Conservation (phyloP, 2,113 vertebrate species). For the Platichthys flesus region DNA sequence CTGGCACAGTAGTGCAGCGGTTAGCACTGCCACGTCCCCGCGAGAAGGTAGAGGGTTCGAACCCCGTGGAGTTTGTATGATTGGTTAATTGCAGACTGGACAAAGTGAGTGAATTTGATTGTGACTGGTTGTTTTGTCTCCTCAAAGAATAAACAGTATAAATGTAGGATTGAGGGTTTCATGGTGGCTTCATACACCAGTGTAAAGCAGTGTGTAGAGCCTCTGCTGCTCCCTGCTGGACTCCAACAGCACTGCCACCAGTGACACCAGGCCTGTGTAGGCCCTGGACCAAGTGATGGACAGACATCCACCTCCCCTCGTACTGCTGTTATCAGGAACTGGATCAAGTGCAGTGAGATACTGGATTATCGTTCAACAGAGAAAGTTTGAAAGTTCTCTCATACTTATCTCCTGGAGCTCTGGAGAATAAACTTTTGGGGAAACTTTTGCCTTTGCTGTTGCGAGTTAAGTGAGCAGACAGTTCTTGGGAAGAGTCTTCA, state of each 20-base stretch:
- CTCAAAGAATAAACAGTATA: too few relatives aligned
- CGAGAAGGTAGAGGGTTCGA: too few relatives aligned
- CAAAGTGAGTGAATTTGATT: too few relatives aligned
- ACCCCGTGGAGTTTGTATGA: too few relatives aligned
- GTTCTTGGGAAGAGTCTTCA: neutral
- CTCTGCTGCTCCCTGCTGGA: conserved; percentile 57
- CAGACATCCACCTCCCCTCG: too few relatives aligned
- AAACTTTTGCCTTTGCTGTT: neutral
- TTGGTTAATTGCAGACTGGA: too few relatives aligned
- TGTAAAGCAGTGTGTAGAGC: neutral
- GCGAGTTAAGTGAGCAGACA: neutral
- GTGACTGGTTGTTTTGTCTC: too few relatives aligned
- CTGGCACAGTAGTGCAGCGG: too few relatives aligned
- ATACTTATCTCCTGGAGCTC: neutral
- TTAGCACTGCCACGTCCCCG: too few relatives aligned
- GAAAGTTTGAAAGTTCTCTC: neutral
- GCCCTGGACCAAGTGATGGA: neutral
- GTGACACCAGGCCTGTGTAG: neutral
- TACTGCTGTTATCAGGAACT: neutral
- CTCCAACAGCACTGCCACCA: neutral
- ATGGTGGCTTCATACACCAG: neutral
- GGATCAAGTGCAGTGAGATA: neutral
- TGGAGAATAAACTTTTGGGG: neutral
- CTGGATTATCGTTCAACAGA: neutral
- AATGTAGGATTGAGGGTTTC: too few relatives aligned